A percentile compares a stretch with the other conserved stretches of the same genome.
phyloP scores from a whole-genome alignment of 2,113 vertebrate species.

The Petromus typicus region DNA sequence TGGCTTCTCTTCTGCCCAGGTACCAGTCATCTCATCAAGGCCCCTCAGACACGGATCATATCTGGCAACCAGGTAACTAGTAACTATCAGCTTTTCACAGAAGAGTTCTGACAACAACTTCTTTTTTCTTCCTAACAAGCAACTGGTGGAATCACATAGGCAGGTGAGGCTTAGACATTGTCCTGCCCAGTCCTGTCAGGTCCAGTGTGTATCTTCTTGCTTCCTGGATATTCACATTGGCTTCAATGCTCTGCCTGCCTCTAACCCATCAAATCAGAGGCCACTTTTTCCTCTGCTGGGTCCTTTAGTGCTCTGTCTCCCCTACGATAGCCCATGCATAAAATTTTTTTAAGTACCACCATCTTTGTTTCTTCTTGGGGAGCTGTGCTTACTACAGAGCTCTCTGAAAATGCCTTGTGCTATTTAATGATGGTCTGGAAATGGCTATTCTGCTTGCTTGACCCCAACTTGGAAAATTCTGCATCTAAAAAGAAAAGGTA shows the following conservation, averaged over 20 bases:
- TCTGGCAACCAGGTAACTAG: not conserved
- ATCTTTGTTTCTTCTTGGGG: accelerated
- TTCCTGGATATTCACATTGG: too few species aligned
- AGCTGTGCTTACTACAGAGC: not conserved
- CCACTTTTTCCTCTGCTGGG: not conserved
- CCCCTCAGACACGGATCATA: not conserved
- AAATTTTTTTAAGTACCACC: not conserved
- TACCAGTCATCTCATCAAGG: not conserved
- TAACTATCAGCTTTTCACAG: not conserved
- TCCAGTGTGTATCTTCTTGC: too few species aligned
- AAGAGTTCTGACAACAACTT: not conserved
- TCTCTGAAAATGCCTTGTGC: not conserved
- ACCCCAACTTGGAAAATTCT: not conserved
- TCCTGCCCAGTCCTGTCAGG: not conserved
- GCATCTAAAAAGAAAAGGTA: not conserved
- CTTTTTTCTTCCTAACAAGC: not conserved
- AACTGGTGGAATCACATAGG: not conserved
- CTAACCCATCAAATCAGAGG: not conserved
- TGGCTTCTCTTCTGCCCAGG: not conserved
- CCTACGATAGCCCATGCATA: too few species aligned
- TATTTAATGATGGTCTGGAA: not conserved
- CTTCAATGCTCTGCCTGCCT: not conserved
- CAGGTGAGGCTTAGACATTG: not conserved
- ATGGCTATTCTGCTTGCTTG: not conserved
- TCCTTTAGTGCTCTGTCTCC: not conserved